phyloP scores from a whole-genome alignment of 2,797 vertebrate species.

The Myotis myotis region DNA sequence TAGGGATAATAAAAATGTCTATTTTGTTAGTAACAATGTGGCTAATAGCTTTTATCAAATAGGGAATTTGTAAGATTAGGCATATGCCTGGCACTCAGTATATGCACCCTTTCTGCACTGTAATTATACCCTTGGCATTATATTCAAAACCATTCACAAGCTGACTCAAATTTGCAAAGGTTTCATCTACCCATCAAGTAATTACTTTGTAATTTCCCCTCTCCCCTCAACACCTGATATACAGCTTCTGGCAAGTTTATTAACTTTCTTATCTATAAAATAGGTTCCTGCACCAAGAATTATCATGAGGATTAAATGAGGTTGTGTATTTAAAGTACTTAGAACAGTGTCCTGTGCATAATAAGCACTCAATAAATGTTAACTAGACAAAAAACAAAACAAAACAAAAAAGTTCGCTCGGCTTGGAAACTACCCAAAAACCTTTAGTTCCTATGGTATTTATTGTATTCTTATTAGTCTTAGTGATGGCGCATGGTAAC shows the following conservation, averaged over 20 bases:
- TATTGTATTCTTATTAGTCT: neutral
- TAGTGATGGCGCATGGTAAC: neutral
- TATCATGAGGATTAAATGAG: neutral
- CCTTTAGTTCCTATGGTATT: neutral
- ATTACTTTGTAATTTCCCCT: neutral
- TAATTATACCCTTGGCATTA: neutral
- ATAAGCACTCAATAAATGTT: neutral
- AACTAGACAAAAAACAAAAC: neutral
- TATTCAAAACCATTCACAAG: neutral
- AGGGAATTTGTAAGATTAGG: neutral
- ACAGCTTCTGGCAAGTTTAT: neutral
- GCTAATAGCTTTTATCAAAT: neutral
- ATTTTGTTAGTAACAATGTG: neutral
- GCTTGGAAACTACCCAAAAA: neutral
- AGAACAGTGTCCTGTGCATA: neutral
- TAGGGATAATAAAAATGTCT: neutral
- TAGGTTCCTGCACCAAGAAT: no score
- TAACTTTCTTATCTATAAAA: neutral
- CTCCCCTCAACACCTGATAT: neutral
- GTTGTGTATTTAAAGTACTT: neutral
- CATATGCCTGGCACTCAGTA: neutral
- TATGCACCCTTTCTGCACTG: neutral
- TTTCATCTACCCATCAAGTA: neutral
- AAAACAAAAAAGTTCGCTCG: no score
- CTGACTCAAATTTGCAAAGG: neutral